These are phyloP conservation scores for Slavum lentiscoides DNA, from an alignment of 2,888 invertebrate genomes.

Conservation along the genomic window DNA sequence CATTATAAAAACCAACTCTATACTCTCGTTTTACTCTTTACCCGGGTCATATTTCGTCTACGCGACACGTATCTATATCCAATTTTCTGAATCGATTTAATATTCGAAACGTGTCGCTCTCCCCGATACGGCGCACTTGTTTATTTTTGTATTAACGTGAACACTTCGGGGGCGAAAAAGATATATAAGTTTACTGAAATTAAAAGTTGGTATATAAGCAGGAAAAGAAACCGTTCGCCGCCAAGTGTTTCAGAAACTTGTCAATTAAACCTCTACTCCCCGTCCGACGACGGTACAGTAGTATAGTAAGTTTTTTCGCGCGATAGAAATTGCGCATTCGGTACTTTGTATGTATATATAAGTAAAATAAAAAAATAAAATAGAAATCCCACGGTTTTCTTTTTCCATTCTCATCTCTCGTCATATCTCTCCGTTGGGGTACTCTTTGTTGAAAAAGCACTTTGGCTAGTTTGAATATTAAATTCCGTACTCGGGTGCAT, in stretches of 20 bases:
- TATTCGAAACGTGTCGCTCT: slow-evolving; percentile 37
- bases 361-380: slow-evolving; percentile 22
- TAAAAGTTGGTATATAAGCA: slow-evolving; percentile 23
- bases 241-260: slow-evolving; percentile 44
- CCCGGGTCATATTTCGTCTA: slow-evolving; percentile 8
- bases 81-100: slow-evolving; percentile 34
- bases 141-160: slow-evolving; percentile 39
- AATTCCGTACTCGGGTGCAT: slow-evolving; percentile 11
- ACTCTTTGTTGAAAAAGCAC: slow-evolving; percentile 51
- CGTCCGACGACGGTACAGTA: background rate
- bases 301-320: slow-evolving; percentile 33
- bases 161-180: slow-evolving; percentile 11
- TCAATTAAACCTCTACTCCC: slow-evolving; percentile 35
- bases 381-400: no score
- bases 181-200: slow-evolving; percentile 36
- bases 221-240: slow-evolving; percentile 23
- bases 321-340: slow-evolving; percentile 22
- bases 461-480: slow-evolving; percentile 51
- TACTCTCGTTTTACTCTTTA: background rate
- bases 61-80: background rate
- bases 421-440: slow-evolving; percentile 34
- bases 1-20: background rate
- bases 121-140: slow-evolving; percentile 32
- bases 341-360: slow-evolving; percentile 15
- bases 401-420: background rate